Conservation (phyloP, 2,888 invertebrate species). For the Anthrax anthrax region DNA sequence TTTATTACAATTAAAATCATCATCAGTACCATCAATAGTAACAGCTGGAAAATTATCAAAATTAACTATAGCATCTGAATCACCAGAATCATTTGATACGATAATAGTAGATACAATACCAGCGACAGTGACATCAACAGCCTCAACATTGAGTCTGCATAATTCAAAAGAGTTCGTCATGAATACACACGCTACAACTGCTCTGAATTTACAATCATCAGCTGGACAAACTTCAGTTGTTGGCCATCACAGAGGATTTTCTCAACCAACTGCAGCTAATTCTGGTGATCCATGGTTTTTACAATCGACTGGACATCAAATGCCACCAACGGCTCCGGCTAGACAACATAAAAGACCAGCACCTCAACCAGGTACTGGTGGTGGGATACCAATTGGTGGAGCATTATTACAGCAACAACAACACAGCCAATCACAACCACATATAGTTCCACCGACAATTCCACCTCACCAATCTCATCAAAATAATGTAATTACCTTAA, state of each 20-base stretch:
- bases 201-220: constrained; percentile 26
- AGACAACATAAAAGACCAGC: constrained; percentile 36
- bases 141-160: neutral
- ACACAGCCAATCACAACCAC: constrained; percentile 32
- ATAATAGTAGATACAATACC: too few relatives aligned
- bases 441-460: constrained; percentile 32
- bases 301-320: constrained; percentile 35
- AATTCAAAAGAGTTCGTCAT: constrained; percentile 18
- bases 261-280: constrained; percentile 31
- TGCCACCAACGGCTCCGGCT: constrained; percentile 36
- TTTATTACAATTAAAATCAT: neutral
- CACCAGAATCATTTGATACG: neutral
- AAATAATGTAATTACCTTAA: constrained; percentile 27
- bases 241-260: constrained; percentile 36
- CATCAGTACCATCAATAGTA: neutral
- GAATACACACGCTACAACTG: constrained; percentile 35
- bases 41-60: neutral
- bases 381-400: constrained; percentile 9
- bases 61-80: neutral
- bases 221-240: constrained; percentile 33
- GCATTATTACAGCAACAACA: constrained; percentile 28
- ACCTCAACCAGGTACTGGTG: constrained; percentile 26
- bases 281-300: constrained; percentile 36
- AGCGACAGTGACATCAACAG: neutral
- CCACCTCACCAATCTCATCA: constrained; percentile 31